Percentiles rank a stretch among this genome's conserved stretches.
These are phyloP conservation scores for Sphaeramia orbicularis DNA, from an alignment of 2,797 vertebrate genomes.

Conservation along the genomic window DNA sequence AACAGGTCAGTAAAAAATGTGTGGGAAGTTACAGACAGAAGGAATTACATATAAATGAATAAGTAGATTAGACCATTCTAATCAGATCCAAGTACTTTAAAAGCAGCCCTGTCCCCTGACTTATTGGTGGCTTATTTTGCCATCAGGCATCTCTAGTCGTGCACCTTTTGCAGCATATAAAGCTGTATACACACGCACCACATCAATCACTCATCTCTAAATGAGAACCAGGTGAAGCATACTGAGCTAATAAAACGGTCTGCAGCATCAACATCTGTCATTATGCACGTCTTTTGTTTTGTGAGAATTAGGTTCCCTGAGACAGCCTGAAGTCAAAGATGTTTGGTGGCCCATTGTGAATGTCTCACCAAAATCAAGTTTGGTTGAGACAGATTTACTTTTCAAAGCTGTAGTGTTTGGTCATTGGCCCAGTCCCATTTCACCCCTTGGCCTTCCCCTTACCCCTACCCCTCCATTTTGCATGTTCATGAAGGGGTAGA, in stretches of 20 bases:
- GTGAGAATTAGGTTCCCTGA: slow-evolving; percentile 11
- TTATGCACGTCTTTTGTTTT: slow-evolving; percentile 23
- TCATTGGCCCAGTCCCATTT: background rate
- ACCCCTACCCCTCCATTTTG: no score
- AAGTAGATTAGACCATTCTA: background rate
- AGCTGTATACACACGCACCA: slow-evolving; percentile 4
- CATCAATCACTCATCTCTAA: slow-evolving; percentile 28
- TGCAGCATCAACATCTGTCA: slow-evolving; percentile 20
- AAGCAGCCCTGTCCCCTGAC: background rate
- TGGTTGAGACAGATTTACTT: slow-evolving; percentile 6
- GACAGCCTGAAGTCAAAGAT: slow-evolving; percentile 8
- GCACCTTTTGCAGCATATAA: slow-evolving; percentile 12
- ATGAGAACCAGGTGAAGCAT: slow-evolving; percentile 49
- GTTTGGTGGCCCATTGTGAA: background rate
- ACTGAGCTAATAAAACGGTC: slow-evolving; percentile 39
- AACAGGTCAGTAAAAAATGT: slow-evolving; percentile 13
- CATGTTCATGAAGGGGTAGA: no score
- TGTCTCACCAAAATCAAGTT: slow-evolving; percentile 17
- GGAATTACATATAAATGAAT: slow-evolving; percentile 18
- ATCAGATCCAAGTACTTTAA: slow-evolving; percentile 10
- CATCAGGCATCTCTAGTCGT: background rate
- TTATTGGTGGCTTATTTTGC: background rate
- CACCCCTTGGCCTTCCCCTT: no score
- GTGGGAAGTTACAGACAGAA: background rate
- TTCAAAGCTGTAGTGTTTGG: background rate